These are phyloP conservation scores for Leptura quadrifasciata DNA, from an alignment of 2,888 invertebrate genomes.

Conservation along the genomic window DNA sequence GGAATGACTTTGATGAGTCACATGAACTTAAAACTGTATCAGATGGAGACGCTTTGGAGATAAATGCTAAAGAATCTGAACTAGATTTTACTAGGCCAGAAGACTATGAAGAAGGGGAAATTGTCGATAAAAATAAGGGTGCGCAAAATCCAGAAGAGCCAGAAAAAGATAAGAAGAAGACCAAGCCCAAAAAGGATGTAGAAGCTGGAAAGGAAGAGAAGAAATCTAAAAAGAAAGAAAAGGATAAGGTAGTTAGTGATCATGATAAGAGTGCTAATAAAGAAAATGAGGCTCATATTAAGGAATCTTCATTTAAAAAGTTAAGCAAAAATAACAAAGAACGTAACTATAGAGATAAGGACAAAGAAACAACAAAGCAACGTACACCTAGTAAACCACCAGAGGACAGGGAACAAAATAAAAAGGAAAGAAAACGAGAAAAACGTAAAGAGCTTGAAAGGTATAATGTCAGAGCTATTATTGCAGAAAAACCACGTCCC, in stretches of 20 bases:
- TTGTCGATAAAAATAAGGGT: slow-evolving; percentile 73
- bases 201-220: slow-evolving; percentile 56
- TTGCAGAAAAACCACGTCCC: slow-evolving; percentile 80
- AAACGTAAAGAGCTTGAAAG: slow-evolving; percentile 88
- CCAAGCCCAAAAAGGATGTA: slow-evolving; percentile 70
- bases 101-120: slow-evolving; percentile 78
- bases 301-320: slow-evolving; percentile 84
- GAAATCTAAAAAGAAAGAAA: slow-evolving; percentile 73
- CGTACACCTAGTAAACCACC: slow-evolving; percentile 70
- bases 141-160: slow-evolving; percentile 55
- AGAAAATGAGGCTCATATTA: slow-evolving; percentile 72
- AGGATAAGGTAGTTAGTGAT: slow-evolving; percentile 72
- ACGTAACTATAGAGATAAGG: slow-evolving; percentile 85
- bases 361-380: slow-evolving; percentile 70
- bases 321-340: slow-evolving; percentile 86
- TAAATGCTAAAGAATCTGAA: slow-evolving; percentile 73
- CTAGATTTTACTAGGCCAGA: slow-evolving; percentile 72
- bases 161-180: slow-evolving; percentile 64
- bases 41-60: slow-evolving; percentile 72
- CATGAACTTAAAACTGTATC: slow-evolving; percentile 71
- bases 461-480: slow-evolving; percentile 88
- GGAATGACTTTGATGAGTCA: slow-evolving; percentile 79
- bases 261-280: slow-evolving; percentile 77
- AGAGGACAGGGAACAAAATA: slow-evolving; percentile 60
- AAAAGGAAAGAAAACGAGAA: slow-evolving; percentile 74